Conservation (phyloP, 2,888 invertebrate genomes). For the Cyrtodaria siliqua region DNA sequence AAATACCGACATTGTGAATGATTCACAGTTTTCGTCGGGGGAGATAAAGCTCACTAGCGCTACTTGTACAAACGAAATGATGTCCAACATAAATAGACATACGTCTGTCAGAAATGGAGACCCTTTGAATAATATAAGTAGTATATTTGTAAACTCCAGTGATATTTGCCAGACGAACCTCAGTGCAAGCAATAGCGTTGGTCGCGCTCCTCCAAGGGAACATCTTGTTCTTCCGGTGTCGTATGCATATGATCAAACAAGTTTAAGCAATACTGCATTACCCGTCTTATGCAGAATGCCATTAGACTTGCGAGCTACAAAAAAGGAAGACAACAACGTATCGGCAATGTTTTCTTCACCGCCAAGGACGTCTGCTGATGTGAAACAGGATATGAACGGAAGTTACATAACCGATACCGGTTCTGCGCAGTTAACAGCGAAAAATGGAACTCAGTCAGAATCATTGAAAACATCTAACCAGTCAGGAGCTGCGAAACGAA, state of each 20-base stretch:
- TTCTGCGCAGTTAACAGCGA: not conserved
- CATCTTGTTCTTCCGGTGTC: not conserved
- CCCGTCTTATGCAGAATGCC: no score
- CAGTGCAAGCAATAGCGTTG: not conserved
- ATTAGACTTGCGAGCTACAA: not conserved
- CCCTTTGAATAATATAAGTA: no score
- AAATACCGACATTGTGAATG: constrained; percentile 5
- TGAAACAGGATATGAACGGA: not conserved
- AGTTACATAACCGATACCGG: no score
- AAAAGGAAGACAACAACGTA: not conserved
- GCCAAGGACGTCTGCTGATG: not conserved
- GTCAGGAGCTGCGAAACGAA: constrained; percentile 55
- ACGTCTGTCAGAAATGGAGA: no score
- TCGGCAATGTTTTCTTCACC: not conserved
- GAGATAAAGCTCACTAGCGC: not conserved
- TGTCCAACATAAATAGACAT: no score
- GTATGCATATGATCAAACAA: not conserved
- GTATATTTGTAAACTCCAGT: not conserved
- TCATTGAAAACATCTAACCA: not conserved
- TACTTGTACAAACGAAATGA: no score
- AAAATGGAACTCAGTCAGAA: not conserved
- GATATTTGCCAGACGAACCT: not conserved
- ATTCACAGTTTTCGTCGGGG: not conserved
- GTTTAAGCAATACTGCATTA: not conserved
- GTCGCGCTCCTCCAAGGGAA: not conserved